Evolutionary conservation across 2,888 invertebrate genomes (phyloP), one percentile per base, ranked within the genome.

Genomic region (Thecocarcelia acutangulata): DNA sequence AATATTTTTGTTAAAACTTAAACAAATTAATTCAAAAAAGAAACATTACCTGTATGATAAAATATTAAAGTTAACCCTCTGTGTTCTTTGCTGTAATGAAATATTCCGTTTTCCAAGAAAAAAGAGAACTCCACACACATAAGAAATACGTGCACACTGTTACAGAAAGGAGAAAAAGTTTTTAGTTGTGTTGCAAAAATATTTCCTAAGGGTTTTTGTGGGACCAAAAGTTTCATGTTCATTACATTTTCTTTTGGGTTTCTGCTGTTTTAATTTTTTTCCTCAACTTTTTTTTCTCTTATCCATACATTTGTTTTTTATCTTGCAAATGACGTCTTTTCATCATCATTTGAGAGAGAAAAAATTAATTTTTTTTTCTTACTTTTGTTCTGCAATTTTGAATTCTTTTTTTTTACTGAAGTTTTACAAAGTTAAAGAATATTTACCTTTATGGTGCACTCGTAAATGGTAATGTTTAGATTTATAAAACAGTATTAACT

Each of bases 401-500:
- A 44, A 8, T 54, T 44, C 40, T 44, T 52, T 42, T 61, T 21
- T n/a, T 44, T 54, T 76, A 66, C 24, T 52, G 28, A 42, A 63
- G 56, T 61, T 54, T 77, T 66, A 75, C 54, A 73, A 78, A 82
- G 74, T 75, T 78, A 70, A 75, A 61, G 77, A 82, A 78, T 82
- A 82, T 82, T 82, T 82, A 82, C 82, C 82, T 82, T 82, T 73
- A 78, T 70, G 59, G 74, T 66, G 61, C 74, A 59, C 56, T 78
- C 74, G 74, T 70, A 78, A 82, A 82, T 78, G 78, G 70, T 61
- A 78, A 75, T 82, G 70, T 70, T 82, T 82, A 78, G 82, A 78
- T 78, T 82, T 82, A 78, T 82, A 78, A 82, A 82, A 82, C 66
- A 70, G 78, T 66, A 78, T 82, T 73, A 81, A 73, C 74, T 75